Conservation (phyloP, 2,888 invertebrate species). For the Polyommatus icarus region DNA sequence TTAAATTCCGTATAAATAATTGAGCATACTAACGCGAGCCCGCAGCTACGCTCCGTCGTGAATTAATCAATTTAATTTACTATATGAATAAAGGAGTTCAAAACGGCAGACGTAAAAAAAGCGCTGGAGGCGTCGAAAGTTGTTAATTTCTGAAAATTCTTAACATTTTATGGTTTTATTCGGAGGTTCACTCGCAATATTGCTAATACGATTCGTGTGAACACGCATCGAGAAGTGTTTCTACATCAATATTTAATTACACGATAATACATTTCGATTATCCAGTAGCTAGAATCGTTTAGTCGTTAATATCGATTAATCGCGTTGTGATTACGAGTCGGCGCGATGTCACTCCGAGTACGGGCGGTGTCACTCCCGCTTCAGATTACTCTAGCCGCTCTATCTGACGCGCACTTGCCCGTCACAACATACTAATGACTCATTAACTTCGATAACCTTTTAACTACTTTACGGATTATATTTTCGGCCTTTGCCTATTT, state of each 20-base stretch:
- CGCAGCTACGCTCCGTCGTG: conserved; percentile 31
- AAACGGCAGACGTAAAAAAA: conserved; percentile 12
- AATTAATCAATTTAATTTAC: conserved; percentile 32
- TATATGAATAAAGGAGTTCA: conserved; percentile 28
- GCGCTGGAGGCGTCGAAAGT: neutral
- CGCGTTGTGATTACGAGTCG: conserved; percentile 11
- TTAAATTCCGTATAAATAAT: conserved; percentile 35
- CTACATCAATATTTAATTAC: neutral
- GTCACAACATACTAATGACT: conserved; percentile 7
- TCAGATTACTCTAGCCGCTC: conserved; percentile 23
- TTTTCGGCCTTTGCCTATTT: neutral
- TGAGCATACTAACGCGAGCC: conserved; percentile 34
- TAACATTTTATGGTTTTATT: neutral
- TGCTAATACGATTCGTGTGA: neutral
- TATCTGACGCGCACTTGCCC: conserved; percentile 26
- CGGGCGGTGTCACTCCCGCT: conserved; percentile 14
- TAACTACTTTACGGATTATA: conserved; percentile 4
- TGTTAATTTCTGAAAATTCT: conserved; percentile 15
- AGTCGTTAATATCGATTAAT: conserved; percentile 23
- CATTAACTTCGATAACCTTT: neutral
- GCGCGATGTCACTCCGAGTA: neutral
- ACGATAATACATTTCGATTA: neutral
- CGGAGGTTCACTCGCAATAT: neutral
- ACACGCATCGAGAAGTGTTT: neutral
- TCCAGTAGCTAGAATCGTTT: conserved; percentile 24